These are phyloP conservation scores for Periophthalmodon schlosseri DNA, from an alignment of 2,113 vertebrate genomes.

Conservation along the genomic window DNA sequence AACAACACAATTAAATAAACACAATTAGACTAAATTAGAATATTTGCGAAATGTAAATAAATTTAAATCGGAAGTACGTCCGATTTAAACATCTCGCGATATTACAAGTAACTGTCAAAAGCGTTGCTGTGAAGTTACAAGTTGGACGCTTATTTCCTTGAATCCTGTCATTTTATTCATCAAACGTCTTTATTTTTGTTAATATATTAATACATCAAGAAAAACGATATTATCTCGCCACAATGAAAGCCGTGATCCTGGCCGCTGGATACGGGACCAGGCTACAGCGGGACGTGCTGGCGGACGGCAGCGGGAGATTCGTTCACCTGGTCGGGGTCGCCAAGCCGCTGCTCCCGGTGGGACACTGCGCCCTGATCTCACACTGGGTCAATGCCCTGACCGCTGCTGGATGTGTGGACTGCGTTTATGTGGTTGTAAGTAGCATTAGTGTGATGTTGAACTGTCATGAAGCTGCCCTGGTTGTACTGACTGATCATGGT, in stretches of 20 bases:
- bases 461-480: too few species aligned
- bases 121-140: background rate
- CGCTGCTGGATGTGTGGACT: slow-evolving; percentile 50
- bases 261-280: slow-evolving; percentile 84
- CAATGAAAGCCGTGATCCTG: slow-evolving; percentile 81
- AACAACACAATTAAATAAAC: too few species aligned
- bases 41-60: background rate
- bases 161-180: too few species aligned
- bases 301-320: slow-evolving; percentile 66
- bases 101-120: background rate
- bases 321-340: slow-evolving; percentile 64
- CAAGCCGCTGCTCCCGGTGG: slow-evolving; percentile 81
- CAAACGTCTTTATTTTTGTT: background rate
- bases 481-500: too few species aligned
- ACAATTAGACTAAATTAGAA: background rate
- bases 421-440: slow-evolving; percentile 78
- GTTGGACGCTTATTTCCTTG: background rate
- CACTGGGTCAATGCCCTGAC: slow-evolving; percentile 77
- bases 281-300: slow-evolving; percentile 74
- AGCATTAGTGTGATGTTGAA: too few species aligned
- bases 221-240: background rate
- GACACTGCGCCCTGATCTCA: slow-evolving; percentile 59
- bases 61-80: background rate
- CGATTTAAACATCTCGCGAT: background rate
- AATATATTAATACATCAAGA: background rate